A percentile compares a stretch with the other conserved stretches of the same genome.
Evolutionary conservation across 2,113 vertebrate species (phyloP).

Genomic region (Psilopsiagon aymara): DNA sequence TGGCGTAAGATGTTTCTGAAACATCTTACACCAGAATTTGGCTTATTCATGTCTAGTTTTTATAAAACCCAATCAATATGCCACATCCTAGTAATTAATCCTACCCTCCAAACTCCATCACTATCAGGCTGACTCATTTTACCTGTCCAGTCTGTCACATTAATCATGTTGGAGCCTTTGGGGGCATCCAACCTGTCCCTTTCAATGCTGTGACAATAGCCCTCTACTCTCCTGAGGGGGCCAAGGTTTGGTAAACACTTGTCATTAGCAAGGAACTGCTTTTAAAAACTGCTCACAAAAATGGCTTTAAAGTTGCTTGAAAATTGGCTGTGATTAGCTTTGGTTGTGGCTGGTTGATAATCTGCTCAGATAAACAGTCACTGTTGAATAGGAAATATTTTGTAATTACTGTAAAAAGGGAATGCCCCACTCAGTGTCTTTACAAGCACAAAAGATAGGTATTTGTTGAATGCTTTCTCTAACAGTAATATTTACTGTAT

Average conservation of each 20-base stretch:
- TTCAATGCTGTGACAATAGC: rapidly evolving
- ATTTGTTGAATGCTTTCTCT: background rate
- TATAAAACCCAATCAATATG: background rate
- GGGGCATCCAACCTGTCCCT: background rate
- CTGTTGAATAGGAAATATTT: background rate
- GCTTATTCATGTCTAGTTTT: background rate
- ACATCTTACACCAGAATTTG: background rate
- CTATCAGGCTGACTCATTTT: background rate
- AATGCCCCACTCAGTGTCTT: background rate
- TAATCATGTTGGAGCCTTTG: background rate
- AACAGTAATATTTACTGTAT: background rate
- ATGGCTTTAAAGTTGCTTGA: background rate
- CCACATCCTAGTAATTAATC: background rate
- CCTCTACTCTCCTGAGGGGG: background rate
- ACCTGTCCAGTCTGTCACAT: background rate
- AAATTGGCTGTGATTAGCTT: background rate
- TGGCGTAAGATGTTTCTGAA: background rate
- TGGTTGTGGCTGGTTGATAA: background rate
- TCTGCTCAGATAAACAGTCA: background rate
- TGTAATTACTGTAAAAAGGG: background rate
- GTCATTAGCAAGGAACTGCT: background rate
- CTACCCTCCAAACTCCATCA: background rate
- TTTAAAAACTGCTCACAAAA: background rate
- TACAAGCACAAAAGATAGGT: background rate
- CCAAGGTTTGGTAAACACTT: background rate